Evolutionary conservation across 2,888 invertebrate species (phyloP).

Genomic region (Polydrusus cervinus): DNA sequence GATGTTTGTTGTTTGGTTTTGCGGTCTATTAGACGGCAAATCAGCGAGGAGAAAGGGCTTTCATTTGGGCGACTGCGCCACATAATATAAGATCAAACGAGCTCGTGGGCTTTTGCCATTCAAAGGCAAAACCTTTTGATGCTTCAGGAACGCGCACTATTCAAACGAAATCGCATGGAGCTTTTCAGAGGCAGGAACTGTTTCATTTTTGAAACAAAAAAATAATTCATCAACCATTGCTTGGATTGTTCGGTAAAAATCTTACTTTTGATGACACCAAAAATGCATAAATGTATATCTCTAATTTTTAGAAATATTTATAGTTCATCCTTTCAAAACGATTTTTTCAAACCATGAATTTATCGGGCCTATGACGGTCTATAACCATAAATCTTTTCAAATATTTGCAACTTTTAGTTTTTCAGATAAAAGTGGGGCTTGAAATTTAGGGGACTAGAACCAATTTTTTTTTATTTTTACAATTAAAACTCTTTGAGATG

Average conservation of each 20-base stretch:
- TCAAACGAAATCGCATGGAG: conserved; percentile 56
- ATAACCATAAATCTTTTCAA: no score
- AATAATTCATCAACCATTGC: conserved; percentile 24
- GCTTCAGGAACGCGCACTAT: conserved; percentile 45
- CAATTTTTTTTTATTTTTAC: no score
- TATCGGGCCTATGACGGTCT: no score
- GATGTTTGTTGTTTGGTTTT: conserved; percentile 58
- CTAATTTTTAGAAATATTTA: background rate
- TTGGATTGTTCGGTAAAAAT: background rate
- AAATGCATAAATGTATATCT: background rate
- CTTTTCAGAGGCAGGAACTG: conserved; percentile 37
- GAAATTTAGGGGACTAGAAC: no score
- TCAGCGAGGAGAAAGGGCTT: conserved; percentile 63
- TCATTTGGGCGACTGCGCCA: conserved; percentile 66
- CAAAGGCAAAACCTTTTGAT: conserved; percentile 57
- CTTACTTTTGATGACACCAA: background rate
- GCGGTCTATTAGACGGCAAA: conserved; percentile 64
- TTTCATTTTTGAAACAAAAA: conserved; percentile 47
- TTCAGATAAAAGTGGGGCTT: no score
- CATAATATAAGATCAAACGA: conserved; percentile 71
- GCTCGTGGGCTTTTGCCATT: conserved; percentile 62
- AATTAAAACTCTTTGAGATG: no score
- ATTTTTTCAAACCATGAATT: no score
- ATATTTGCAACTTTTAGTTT: no score
- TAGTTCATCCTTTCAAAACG: no score